phyloP scores from a whole-genome alignment of 2,888 invertebrate species.

The Cosmorhoe ocellata region DNA sequence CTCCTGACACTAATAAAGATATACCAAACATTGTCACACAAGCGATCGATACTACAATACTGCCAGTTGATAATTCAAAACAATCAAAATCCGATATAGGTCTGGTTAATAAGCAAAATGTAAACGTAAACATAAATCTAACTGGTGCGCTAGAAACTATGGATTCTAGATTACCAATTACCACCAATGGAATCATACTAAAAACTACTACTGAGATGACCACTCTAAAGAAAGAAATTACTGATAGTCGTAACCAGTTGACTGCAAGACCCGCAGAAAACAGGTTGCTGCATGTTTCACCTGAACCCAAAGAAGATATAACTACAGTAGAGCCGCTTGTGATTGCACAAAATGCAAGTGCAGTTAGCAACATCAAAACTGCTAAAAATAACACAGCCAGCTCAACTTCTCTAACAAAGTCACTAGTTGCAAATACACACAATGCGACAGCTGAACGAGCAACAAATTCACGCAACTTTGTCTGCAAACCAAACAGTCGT shows the following conservation, averaged over 20 bases:
- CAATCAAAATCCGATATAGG: background rate
- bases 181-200: background rate
- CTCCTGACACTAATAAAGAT: background rate
- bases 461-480: slow-evolving; percentile 30
- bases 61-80: background rate
- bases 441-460: slow-evolving; percentile 14
- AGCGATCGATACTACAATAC: background rate
- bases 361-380: slow-evolving; percentile 18
- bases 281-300: background rate
- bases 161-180: background rate
- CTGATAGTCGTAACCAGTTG: background rate
- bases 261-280: slow-evolving; percentile 4
- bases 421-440: slow-evolving; percentile 15
- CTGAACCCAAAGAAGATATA: background rate
- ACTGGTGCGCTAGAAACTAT: background rate
- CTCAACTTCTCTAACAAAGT: slow-evolving; percentile 17
- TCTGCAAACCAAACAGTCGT: slow-evolving; percentile 49
- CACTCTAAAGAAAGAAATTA: background rate
- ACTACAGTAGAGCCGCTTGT: background rate
- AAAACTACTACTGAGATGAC: slow-evolving; percentile 4
- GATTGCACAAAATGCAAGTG: slow-evolving; percentile 9
- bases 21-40: background rate
- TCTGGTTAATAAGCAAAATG: background rate
- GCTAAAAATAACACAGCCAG: slow-evolving; percentile 19
- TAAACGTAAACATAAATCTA: background rate